These are phyloP conservation scores for Macrobrachium nipponense DNA, from an alignment of 1,140 invertebrate genomes.

Conservation along the genomic window DNA sequence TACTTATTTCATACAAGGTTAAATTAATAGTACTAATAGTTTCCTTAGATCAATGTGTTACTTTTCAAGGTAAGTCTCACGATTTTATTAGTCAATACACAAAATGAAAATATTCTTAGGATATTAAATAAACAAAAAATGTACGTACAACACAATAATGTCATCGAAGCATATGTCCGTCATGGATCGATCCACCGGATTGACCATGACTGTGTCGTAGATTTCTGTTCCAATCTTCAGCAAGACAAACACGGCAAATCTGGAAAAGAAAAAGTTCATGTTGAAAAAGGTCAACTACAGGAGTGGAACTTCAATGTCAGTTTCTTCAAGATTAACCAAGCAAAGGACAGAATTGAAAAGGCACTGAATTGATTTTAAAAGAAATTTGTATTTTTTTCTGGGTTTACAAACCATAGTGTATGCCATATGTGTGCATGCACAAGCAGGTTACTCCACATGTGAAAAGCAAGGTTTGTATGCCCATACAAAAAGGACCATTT, in stretches of 20 bases:
- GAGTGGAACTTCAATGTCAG: neutral
- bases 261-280: conserved; percentile 29
- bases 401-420: no score
- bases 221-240: conserved; percentile 78
- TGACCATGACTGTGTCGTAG: conserved; percentile 77
- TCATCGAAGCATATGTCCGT: conserved; percentile 81
- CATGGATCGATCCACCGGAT: conserved; percentile 77
- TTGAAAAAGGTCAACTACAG: neutral
- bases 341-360: neutral
- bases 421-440: no score
- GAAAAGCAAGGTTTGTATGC: no score
- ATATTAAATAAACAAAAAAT: no score
- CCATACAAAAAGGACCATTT: no score
- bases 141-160: conserved; percentile 77
- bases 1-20: no score
- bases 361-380: no score
- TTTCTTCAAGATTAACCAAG: neutral
- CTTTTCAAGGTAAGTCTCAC: conserved; percentile 2
- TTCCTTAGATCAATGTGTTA: no score
- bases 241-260: conserved; percentile 80
- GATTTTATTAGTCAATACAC: conserved; percentile 21
- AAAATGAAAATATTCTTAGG: neutral
- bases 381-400: no score
- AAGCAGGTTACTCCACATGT: no score
- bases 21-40: no score